These are phyloP conservation scores for Bicyclus anynana DNA, from an alignment of 1,140 invertebrate genomes.

Conservation along the genomic window DNA sequence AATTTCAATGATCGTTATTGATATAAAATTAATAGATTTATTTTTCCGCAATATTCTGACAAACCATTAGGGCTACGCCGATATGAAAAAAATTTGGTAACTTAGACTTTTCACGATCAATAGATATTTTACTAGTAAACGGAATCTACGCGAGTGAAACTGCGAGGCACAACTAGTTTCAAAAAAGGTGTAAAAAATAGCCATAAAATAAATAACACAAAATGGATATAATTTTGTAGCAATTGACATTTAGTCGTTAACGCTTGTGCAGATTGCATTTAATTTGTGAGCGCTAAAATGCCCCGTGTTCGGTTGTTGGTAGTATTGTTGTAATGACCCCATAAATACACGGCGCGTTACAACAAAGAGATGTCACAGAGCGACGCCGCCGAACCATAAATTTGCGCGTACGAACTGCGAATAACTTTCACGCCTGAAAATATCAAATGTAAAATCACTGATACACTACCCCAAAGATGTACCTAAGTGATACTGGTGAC, in stretches of 20 bases:
- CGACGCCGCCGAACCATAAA: constrained; percentile 50
- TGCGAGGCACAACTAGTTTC: no score
- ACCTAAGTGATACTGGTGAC: constrained; percentile 11
- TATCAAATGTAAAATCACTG: constrained; percentile 23
- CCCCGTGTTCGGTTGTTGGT: constrained; percentile 42
- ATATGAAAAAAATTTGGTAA: no score
- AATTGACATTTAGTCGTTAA: constrained; percentile 25
- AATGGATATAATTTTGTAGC: constrained; percentile 10
- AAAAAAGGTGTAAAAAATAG: not conserved
- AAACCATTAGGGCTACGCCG: no score
- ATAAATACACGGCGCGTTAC: constrained; percentile 61
- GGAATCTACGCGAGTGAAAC: no score
- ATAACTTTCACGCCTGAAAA: constrained; percentile 56
- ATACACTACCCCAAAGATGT: not conserved
- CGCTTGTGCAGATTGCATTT: constrained; percentile 21
- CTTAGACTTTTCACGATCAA: no score
- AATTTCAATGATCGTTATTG: no score
- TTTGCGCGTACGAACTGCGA: constrained; percentile 43
- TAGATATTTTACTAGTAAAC: no score
- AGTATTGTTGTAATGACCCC: constrained; percentile 57
- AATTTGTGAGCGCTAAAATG: constrained; percentile 38
- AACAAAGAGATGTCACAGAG: constrained; percentile 51
- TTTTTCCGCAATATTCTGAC: no score
- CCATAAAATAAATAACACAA: constrained; percentile 1
- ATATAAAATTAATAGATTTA: no score